Conservation (phyloP, 2,888 invertebrate species). For the Gandaritis pyraliata region DNA sequence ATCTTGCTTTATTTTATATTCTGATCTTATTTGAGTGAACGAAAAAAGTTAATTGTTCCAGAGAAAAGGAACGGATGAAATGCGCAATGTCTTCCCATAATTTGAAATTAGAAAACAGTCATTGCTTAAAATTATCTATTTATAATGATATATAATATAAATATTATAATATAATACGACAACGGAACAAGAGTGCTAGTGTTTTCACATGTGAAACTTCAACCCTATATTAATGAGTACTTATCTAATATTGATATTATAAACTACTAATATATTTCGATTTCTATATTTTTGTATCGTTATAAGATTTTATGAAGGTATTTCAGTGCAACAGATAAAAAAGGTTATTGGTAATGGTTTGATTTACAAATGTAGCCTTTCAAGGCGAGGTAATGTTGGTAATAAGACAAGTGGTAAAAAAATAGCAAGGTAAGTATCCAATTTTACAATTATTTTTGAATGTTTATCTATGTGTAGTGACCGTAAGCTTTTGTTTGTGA, state of each 20-base stretch:
- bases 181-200: constrained; percentile 83
- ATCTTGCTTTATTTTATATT: constrained; percentile 1
- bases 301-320: constrained; percentile 64
- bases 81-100: constrained; percentile 85
- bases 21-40: not conserved
- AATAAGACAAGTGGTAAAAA: constrained; percentile 22
- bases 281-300: constrained; percentile 67
- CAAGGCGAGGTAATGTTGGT: constrained; percentile 69
- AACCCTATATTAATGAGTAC: constrained; percentile 74
- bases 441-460: constrained; percentile 47
- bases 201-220: constrained; percentile 84
- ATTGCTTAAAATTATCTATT: constrained; percentile 81
- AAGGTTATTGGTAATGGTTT: constrained; percentile 74
- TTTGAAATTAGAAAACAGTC: constrained; percentile 77
- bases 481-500: constrained; percentile 68
- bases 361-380: constrained; percentile 71
- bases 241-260: constrained; percentile 78
- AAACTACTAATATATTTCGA: constrained; percentile 77
- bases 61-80: constrained; percentile 84
- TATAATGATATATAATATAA: constrained; percentile 70
- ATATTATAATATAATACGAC: constrained; percentile 74
- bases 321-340: constrained; percentile 79
- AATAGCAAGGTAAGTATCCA: constrained; percentile 66
- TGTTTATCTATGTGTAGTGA: constrained; percentile 47
- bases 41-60: constrained; percentile 71